Evolutionary conservation across 2,797 vertebrate species (phyloP), one percentile per base, ranked within the genome.

Genomic region (Characodon lateralis): DNA sequence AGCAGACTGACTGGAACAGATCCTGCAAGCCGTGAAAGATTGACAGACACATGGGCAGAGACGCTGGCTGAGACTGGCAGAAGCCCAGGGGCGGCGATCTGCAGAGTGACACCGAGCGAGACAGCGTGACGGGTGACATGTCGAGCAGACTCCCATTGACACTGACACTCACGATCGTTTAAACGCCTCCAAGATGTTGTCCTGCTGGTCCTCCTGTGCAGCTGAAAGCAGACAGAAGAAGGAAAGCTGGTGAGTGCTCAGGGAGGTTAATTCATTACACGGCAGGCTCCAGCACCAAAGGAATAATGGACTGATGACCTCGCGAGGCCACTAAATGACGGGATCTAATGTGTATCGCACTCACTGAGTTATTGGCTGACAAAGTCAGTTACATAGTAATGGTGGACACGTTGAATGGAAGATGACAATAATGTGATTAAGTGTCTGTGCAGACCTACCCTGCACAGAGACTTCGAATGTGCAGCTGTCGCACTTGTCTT

Each of bases 401-500:
- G 74, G 77, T 24, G 70, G 87, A 91, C 10, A 74, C 10, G 71
- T 68, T 2, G 71, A 84, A 91, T 91, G 87, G 91, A 91, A 92
- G 89, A 89, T 90, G 93, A 90, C 89, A 86, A 91, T 87, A 87
- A 91, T 83, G 89, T 85, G 89, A 92, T 92, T 92, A 89, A 78
- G 76, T 68, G 80, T 85, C 65, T 59, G 76, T 81, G 9, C 31
- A 43, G 78, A 88, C 90, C 68, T 84, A 98, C 97, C 96, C 94
- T 97, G 94, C 85, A 98, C 96, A 0, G 95, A 90, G 81, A 98
- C 76, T 16, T 95, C 96, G 79, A 98, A 98, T 18, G 93, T 66
- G 88, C 96, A 96, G 94, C 95, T 97, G 93, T 98, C 96, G 31
- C 95, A 95, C 91, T 95, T 91, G 86, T 98, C 97, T 92, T 98